These are phyloP conservation scores for Vollenhovia emeryi DNA, from an alignment of 1,140 invertebrate species.

Conservation along the genomic window DNA sequence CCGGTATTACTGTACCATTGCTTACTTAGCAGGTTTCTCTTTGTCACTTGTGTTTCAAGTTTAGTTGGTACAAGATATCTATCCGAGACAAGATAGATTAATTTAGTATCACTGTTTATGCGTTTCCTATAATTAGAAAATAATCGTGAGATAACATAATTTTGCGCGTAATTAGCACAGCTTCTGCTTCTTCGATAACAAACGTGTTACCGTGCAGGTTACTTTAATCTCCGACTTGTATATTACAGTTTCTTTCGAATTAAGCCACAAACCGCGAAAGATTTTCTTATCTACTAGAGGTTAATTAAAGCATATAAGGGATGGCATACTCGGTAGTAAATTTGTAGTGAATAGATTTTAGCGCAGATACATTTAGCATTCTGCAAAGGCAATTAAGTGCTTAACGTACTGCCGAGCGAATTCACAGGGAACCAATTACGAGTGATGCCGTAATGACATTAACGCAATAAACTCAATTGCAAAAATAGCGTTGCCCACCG, in stretches of 20 bases:
- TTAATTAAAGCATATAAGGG: not conserved
- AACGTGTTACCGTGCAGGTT: slow-evolving; percentile 6
- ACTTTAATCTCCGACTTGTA: not conserved
- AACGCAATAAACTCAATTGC: slow-evolving; percentile 16
- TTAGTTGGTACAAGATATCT: not conserved
- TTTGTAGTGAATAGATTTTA: not conserved
- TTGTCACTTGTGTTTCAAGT: not conserved
- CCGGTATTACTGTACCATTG: slow-evolving; percentile 21
- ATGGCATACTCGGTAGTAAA: not conserved
- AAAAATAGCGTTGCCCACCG: slow-evolving; percentile 24
- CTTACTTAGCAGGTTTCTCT: not conserved
- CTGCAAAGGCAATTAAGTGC: slow-evolving; percentile 13
- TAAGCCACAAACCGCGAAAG: not conserved
- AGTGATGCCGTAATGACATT: slow-evolving; percentile 31
- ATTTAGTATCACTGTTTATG: not conserved
- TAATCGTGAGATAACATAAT: slow-evolving; percentile 24
- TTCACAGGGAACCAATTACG: not conserved
- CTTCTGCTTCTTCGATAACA: slow-evolving; percentile 9
- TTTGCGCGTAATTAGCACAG: slow-evolving; percentile 25
- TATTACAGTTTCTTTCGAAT: not conserved
- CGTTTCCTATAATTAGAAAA: not conserved
- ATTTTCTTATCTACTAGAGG: slow-evolving; percentile 11
- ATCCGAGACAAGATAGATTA: not conserved
- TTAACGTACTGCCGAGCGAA: not conserved
- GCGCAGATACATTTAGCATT: not conserved